A percentile compares a stretch with the other conserved stretches of the same genome.
These are phyloP conservation scores for Blastomussa wellsi DNA, from an alignment of 92 coral and sea anemone genomes.

Conservation along the genomic window DNA sequence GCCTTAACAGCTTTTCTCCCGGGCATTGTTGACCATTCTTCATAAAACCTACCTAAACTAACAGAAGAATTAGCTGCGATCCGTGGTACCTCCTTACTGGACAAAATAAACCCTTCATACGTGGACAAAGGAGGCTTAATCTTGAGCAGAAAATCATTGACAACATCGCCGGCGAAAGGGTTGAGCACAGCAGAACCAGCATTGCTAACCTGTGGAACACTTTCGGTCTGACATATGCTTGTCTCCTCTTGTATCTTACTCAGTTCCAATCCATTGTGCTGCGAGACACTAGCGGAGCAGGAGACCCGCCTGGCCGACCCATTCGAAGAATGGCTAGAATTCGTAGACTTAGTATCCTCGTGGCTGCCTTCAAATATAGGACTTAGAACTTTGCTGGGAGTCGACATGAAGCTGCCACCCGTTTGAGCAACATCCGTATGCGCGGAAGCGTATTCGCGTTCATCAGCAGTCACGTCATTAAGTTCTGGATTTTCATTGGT, in stretches of 20 bases:
- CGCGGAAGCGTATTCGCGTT: slow-evolving; percentile 24
- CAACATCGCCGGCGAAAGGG: slow-evolving; percentile 84
- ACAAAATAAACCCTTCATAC: slow-evolving; percentile 61
- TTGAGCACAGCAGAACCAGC: slow-evolving; percentile 69
- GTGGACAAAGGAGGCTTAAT: slow-evolving; percentile 61
- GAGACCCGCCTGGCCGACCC: slow-evolving; percentile 63
- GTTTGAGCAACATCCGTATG: slow-evolving; percentile 21
- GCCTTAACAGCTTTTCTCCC: no score
- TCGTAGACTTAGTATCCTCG: slow-evolving; percentile 72
- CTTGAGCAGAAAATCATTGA: slow-evolving; percentile 37
- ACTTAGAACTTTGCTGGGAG: slow-evolving; percentile 83
- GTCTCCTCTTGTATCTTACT: slow-evolving; percentile 47
- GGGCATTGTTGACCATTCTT: no score
- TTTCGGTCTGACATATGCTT: slow-evolving; percentile 13
- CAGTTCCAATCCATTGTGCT: slow-evolving; percentile 58
- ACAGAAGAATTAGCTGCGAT: slow-evolving; percentile 70
- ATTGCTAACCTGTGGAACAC: slow-evolving; percentile 15
- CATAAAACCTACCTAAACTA: slow-evolving; percentile 63
- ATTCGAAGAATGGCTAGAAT: slow-evolving; percentile 63
- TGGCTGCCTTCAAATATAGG: slow-evolving; percentile 94
- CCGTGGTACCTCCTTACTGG: slow-evolving; percentile 59
- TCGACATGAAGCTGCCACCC: slow-evolving; percentile 59
- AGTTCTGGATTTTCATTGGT: slow-evolving; percentile 39
- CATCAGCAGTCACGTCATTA: slow-evolving; percentile 23
- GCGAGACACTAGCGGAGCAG: slow-evolving; percentile 57